These are phyloP conservation scores for Myodes glareolus DNA, from an alignment of 2,113 vertebrate species.

Conservation along the genomic window DNA sequence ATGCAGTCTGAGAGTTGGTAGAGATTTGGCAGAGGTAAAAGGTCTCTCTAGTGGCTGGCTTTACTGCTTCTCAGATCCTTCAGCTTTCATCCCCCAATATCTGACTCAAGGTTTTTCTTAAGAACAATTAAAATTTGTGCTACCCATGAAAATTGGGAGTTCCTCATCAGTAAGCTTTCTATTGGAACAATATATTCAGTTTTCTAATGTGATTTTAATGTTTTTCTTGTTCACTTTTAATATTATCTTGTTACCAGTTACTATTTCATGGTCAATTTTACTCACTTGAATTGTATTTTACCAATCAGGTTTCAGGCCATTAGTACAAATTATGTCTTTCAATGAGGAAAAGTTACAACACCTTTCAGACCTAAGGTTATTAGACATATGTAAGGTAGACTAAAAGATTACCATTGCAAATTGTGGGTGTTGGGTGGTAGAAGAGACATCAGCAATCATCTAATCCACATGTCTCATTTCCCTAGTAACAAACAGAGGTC, in stretches of 20 bases:
- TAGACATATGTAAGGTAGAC: not conserved
- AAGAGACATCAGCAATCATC: not conserved
- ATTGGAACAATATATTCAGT: not conserved
- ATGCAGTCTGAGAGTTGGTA: no score
- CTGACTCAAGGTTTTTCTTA: no score
- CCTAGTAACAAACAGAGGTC: not conserved
- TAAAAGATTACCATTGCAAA: not conserved
- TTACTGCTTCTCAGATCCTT: no score
- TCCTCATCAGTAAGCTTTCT: not conserved
- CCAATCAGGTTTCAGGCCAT: not conserved
- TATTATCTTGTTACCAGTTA: not conserved
- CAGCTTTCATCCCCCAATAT: no score
- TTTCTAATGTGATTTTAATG: not conserved
- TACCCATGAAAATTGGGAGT: not conserved
- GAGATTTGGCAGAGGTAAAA: no score
- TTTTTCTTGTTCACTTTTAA: not conserved
- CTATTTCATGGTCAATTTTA: not conserved
- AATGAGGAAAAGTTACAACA: constrained; percentile 4
- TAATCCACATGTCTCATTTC: not conserved
- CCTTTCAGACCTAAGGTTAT: not conserved
- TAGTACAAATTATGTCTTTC: not conserved
- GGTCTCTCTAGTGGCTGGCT: no score
- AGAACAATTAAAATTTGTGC: no score
- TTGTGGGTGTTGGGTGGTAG: not conserved
- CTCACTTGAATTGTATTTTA: not conserved